Evolutionary conservation across 2,888 invertebrate genomes (phyloP).

Genomic region (Papilio demoleus): DNA sequence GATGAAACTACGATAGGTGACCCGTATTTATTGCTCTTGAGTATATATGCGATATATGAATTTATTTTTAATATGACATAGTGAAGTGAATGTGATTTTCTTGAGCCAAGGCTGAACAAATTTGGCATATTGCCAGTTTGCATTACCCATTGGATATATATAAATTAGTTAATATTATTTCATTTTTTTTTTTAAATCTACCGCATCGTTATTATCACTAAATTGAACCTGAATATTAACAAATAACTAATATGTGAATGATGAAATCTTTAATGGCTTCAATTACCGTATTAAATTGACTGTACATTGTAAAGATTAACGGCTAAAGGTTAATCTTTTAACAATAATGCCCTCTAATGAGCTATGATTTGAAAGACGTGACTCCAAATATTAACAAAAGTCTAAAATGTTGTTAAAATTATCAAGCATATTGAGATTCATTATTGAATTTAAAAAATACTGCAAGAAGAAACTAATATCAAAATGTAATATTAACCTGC

Average conservation of each 20-base stretch:
- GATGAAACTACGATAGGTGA: too few relatives aligned
- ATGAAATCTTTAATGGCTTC: conserved; percentile 36
- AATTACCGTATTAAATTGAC: conserved; percentile 37
- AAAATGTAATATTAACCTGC: not conserved
- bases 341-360: conserved; percentile 40
- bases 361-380: conserved; percentile 28
- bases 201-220: not conserved
- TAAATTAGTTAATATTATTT: not conserved
- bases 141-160: not conserved
- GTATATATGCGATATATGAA: too few relatives aligned
- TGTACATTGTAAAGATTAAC: conserved; percentile 28
- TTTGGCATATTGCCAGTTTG: not conserved
- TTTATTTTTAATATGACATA: not conserved
- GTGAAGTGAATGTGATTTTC: not conserved
- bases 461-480: not conserved
- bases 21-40: too few relatives aligned
- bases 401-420: not conserved
- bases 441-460: not conserved
- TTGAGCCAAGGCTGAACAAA: not conserved
- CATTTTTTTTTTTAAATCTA: not conserved
- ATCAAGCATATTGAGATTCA: not conserved
- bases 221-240: not conserved
- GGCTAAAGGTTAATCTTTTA: conserved; percentile 41
- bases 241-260: conserved; percentile 26
- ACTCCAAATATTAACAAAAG: not conserved